Conservation (phyloP, 2,113 vertebrate genomes). For the Larimichthys crocea region DNA sequence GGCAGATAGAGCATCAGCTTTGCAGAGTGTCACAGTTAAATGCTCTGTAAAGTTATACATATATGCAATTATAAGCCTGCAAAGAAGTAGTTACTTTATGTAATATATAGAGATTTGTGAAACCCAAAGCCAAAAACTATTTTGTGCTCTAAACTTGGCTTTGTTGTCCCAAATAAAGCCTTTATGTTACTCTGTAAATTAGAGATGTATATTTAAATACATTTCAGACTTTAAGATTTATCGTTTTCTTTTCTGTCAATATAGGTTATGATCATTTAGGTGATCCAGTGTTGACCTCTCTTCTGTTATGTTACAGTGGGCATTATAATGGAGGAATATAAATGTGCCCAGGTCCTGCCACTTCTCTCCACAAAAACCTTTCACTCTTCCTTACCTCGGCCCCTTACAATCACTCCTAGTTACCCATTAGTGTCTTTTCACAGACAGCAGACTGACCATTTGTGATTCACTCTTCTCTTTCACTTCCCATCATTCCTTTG, state of each 20-base stretch:
- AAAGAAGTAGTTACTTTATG: constrained; percentile 23
- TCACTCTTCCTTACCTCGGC: constrained; percentile 14
- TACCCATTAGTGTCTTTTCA: constrained; percentile 42
- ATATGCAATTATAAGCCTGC: constrained; percentile 16
- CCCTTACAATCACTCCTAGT: constrained; percentile 21
- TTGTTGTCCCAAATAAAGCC: constrained; percentile 36
- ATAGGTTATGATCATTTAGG: constrained; percentile 14
- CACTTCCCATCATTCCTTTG: constrained; percentile 49
- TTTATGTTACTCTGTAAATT: constrained; percentile 31
- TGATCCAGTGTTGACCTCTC: constrained; percentile 6
- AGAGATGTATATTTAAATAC: constrained; percentile 35
- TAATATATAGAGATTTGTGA: constrained; percentile 30
- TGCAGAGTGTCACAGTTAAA: constrained; percentile 9
- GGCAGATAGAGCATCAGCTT: constrained; percentile 29
- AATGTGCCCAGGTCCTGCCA: constrained; percentile 9
- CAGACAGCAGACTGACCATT: constrained; percentile 49
- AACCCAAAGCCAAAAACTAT: constrained; percentile 33
- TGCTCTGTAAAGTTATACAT: constrained; percentile 13
- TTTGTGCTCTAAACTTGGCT: constrained; percentile 28
- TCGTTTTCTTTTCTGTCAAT: background rate
- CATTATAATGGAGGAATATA: background rate
- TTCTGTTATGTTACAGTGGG: constrained; percentile 8
- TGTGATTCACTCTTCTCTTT: constrained; percentile 67
- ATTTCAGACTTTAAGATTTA: constrained; percentile 14
- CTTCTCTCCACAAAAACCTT: constrained; percentile 5